Percentiles rank a stretch among this genome's conserved stretches.
phyloP scores from a whole-genome alignment of 2,888 invertebrate species.

The Formica aserva region DNA sequence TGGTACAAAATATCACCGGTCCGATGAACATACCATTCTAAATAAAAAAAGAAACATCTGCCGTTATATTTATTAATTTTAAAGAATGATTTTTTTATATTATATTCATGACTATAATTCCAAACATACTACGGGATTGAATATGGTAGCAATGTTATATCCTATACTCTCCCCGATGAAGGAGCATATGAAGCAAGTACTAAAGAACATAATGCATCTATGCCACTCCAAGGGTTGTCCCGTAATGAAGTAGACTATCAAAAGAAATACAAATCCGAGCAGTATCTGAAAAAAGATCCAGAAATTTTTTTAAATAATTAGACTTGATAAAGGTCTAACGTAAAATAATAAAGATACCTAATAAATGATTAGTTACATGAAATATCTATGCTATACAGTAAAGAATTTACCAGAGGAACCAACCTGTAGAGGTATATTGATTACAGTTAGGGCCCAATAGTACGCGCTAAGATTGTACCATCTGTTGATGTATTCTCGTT shows the following conservation, averaged over 20 bases:
- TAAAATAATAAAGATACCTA: background rate
- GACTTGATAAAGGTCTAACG: background rate
- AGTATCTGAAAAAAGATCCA: slow-evolving; percentile 82
- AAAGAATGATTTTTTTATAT: background rate
- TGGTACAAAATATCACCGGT: slow-evolving; percentile 94
- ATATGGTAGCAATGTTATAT: slow-evolving; percentile 90
- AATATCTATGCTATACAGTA: background rate
- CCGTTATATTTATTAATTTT: background rate
- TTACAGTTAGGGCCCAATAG: slow-evolving; percentile 91
- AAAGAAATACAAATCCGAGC: slow-evolving; percentile 89
- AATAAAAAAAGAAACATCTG: slow-evolving; percentile 60
- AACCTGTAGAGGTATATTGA: slow-evolving; percentile 91
- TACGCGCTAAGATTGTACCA: slow-evolving; percentile 94
- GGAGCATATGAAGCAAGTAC: slow-evolving; percentile 90
- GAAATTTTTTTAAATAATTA: background rate
- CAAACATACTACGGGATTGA: slow-evolving; percentile 91
- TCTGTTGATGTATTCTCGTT: slow-evolving; percentile 94
- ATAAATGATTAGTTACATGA: background rate
- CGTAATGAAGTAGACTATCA: slow-evolving; percentile 91
- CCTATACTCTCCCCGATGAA: slow-evolving; percentile 93
- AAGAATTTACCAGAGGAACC: slow-evolving; percentile 62
- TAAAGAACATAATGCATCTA: slow-evolving; percentile 90
- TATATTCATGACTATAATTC: background rate
- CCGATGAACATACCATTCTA: slow-evolving; percentile 96
- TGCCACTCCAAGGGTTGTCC: slow-evolving; percentile 91